Conservation (phyloP, 2,797 vertebrate genomes). For the Pteronotus mesoamericanus region DNA sequence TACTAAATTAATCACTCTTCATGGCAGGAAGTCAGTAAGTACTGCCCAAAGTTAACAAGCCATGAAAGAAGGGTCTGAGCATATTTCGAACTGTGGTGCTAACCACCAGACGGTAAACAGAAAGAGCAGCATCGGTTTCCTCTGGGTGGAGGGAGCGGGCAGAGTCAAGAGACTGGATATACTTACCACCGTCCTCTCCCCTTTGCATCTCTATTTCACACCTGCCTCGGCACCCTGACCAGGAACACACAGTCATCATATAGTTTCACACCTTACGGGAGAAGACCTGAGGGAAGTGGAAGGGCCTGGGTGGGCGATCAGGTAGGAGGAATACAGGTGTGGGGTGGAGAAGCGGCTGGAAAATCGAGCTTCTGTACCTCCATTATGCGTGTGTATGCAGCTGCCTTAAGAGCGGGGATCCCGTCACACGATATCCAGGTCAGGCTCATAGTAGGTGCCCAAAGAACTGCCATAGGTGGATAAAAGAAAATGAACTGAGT, state of each 20-base stretch:
- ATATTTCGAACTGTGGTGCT: neutral
- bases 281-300: neutral
- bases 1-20: neutral
- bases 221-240: neutral
- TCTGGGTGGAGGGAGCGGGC: too few relatives aligned
- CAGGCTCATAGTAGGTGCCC: too few relatives aligned
- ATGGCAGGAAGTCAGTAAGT: neutral
- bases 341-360: neutral
- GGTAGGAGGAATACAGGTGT: neutral
- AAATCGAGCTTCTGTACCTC: neutral
- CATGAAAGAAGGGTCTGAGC: neutral
- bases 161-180: neutral
- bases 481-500: neutral
- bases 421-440: rapidly evolving
- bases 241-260: rapidly evolving
- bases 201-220: neutral
- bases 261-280: neutral
- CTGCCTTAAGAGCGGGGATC: neutral
- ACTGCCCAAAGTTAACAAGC: neutral
- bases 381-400: neutral
- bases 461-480: neutral
- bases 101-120: neutral
- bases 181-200: too few relatives aligned
- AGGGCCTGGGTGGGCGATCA: neutral
- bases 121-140: neutral